A percentile compares a stretch with the other conserved stretches of the same genome.
Conservation (phyloP, 2,113 vertebrate species). For the Anhinga anhinga region DNA sequence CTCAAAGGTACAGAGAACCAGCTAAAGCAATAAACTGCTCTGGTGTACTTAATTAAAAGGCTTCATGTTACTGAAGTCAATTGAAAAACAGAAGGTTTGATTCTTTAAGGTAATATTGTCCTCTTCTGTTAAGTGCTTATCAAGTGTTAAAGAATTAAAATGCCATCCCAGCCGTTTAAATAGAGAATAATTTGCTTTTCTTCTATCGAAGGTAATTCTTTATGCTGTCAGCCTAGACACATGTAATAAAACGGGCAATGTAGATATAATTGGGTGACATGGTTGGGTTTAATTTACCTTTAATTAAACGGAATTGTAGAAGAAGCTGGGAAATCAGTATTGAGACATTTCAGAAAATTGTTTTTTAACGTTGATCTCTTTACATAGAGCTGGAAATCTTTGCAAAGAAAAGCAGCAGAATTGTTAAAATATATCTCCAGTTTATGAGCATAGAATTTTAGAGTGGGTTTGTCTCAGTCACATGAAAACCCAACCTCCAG, state of each 20-base stretch:
- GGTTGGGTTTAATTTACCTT: slow-evolving; percentile 67
- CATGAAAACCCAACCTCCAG: background rate
- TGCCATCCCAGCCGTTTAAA: slow-evolving; percentile 51
- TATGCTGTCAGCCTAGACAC: slow-evolving; percentile 65
- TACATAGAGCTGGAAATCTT: background rate
- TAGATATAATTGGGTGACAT: slow-evolving; percentile 61
- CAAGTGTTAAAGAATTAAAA: slow-evolving; percentile 69
- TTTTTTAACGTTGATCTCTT: background rate
- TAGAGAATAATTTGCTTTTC: slow-evolving; percentile 65
- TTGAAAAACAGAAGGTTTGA: slow-evolving; percentile 66
- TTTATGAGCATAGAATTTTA: background rate
- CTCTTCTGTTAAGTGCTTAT: slow-evolving; percentile 65
- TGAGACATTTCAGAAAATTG: slow-evolving; percentile 2
- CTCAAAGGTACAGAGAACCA: slow-evolving; percentile 57
- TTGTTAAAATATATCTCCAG: background rate
- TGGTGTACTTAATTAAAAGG: slow-evolving; percentile 73
- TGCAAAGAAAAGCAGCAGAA: background rate
- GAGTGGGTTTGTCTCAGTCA: background rate
- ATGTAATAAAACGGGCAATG: slow-evolving; percentile 55
- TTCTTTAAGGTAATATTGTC: slow-evolving; percentile 68
- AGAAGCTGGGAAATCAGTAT: background rate
- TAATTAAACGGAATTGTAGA: slow-evolving; percentile 49
- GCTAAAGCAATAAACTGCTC: slow-evolving; percentile 70
- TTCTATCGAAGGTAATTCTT: slow-evolving; percentile 65
- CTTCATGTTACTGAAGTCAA: slow-evolving; percentile 59